Evolutionary conservation across 2,888 invertebrate genomes (phyloP), one percentile per base, ranked within the genome.

Genomic region (Elgonia sp.): DNA sequence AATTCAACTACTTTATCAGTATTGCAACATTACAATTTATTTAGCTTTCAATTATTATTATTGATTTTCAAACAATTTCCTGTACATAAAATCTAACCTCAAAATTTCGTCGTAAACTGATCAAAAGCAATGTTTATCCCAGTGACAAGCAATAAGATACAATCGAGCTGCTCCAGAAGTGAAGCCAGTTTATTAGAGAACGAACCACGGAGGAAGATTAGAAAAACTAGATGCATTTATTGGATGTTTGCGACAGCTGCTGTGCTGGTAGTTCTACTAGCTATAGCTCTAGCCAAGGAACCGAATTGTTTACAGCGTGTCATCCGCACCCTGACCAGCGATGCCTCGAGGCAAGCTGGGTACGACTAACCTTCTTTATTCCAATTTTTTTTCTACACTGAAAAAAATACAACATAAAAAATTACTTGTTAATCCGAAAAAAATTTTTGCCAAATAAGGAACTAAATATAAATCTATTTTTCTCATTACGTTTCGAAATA

Each of bases 231-330:
- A 92, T 93, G 92, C 90, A 89, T 92, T 65, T 93, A 92, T 92
- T 93, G 94, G 94, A 94, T 93, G 92, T 92, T 92, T 90, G 91
- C 92, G 89, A 91, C 92, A 84, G 91, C 91, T 87, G 92, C 94
- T 90, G 91, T 92, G 89, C 91, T 94, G 92, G 92, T 93, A 91
- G 92, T 92, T 90, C 91, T 94, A 89, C 91, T 94, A 91, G 94
- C 94, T 91, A 91, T 94, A 91, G 92, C 93, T 92, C 92, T 94
- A 93, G 92, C 92, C 91, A 90, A 94, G 94, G 94, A 94, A 91
- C 94, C 94, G 90, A 92, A 91, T 91, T 92, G 91, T 90, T 92
- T 94, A 89, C 91, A 92, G 89, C 93, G 91, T 90, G 92, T 91
- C 92, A 91, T 92, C 92, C 91, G 91, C 92, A 92, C 92, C 90